phyloP scores from a whole-genome alignment of 2,888 invertebrate species.

The Leucophora obtusa region DNA sequence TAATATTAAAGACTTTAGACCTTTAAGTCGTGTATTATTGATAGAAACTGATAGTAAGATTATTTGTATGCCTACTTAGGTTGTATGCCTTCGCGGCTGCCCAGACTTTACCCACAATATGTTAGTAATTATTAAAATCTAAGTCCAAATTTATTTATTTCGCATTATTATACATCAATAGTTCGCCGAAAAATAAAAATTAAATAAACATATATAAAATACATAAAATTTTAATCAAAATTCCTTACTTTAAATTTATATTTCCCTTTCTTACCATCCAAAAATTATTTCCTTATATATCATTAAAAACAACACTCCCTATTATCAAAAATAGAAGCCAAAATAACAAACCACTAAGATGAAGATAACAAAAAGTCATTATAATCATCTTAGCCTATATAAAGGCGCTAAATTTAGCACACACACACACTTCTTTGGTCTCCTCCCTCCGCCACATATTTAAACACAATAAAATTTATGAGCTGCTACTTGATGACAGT shows the following conservation, averaged over 20 bases:
- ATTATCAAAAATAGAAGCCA: not conserved
- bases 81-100: too few relatives aligned
- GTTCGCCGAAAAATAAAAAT: too few relatives aligned
- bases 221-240: not conserved
- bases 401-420: conserved; percentile 47
- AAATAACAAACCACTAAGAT: conserved; percentile 10
- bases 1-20: too few relatives aligned
- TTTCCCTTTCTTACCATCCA: not conserved
- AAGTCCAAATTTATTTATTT: too few relatives aligned
- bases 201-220: too few relatives aligned
- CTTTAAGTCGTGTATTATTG: too few relatives aligned
- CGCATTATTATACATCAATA: too few relatives aligned
- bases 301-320: not conserved
- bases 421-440: not conserved
- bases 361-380: conserved; percentile 47
- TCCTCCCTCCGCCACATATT: not conserved
- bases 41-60: too few relatives aligned
- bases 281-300: not conserved
- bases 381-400: conserved; percentile 47
- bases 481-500: conserved; percentile 42
- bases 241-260: not conserved
- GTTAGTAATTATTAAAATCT: too few relatives aligned
- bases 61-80: too few relatives aligned
- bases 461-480: conserved; percentile 47
- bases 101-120: too few relatives aligned